These are phyloP conservation scores for Eurytoma californica DNA, from an alignment of 2,888 invertebrate genomes.

Conservation along the genomic window DNA sequence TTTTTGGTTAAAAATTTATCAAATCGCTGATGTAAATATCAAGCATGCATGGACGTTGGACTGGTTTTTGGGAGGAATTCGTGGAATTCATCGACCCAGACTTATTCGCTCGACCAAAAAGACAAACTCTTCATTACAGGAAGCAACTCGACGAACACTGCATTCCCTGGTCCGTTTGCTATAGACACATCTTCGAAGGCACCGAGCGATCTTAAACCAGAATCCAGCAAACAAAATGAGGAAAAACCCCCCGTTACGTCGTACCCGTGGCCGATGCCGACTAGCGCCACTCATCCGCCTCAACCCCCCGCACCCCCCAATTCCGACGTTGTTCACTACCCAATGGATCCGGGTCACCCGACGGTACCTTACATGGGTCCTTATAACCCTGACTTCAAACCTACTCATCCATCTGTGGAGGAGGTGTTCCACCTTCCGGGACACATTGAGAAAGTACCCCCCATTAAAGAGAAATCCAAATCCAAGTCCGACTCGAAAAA, in stretches of 20 bases:
- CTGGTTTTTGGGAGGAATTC: conserved; percentile 25
- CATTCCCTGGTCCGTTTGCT: conserved; percentile 66
- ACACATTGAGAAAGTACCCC: conserved; percentile 61
- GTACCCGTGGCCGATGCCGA: conserved; percentile 55
- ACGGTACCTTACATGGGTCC: conserved; percentile 74
- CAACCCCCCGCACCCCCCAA: conserved; percentile 24
- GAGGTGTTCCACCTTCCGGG: conserved; percentile 67
- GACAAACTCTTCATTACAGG: conserved; percentile 71
- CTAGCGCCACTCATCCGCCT: conserved; percentile 30
- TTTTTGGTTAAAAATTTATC: conserved; percentile 26
- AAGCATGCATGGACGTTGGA: conserved; percentile 50
- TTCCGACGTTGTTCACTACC: conserved; percentile 65
- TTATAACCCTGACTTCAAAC: conserved; percentile 74
- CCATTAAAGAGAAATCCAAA: conserved; percentile 66
- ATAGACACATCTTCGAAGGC: conserved; percentile 58
- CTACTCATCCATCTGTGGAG: conserved; percentile 67
- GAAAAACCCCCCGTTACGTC: conserved; percentile 58
- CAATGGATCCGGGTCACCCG: conserved; percentile 71
- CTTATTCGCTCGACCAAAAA: conserved; percentile 23
- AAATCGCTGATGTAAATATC: conserved; percentile 27
- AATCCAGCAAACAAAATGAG: conserved; percentile 60
- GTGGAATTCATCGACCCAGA: conserved; percentile 1
- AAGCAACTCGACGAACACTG: conserved; percentile 67
- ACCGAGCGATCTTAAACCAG: conserved; percentile 59
- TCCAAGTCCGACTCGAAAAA: conserved; percentile 69